Conservation (phyloP, 2,888 invertebrate species). For the Ormyrus thymus region DNA sequence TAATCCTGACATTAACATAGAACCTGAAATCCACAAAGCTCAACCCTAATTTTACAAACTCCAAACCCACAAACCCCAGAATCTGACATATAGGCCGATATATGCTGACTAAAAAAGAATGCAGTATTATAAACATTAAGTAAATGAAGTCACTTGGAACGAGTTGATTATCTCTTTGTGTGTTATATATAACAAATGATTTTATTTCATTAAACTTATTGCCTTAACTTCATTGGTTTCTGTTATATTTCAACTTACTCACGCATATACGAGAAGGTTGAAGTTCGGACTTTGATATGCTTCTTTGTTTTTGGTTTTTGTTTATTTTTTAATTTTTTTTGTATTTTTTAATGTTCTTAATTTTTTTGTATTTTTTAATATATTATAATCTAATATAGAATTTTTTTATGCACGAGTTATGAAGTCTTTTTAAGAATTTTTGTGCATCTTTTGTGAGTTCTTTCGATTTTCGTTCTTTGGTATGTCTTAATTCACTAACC, state of each 20-base stretch:
- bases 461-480: neutral
- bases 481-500: neutral
- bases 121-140: too few relatives aligned
- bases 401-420: neutral
- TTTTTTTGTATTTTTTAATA: neutral
- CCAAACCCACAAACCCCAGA: slow-evolving; percentile 4
- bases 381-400: neutral
- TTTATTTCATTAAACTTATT: too few relatives aligned
- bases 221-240: too few relatives aligned
- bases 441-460: neutral
- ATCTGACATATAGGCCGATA: neutral
- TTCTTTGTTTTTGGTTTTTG: neutral
- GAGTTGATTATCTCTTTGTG: too few relatives aligned
- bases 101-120: neutral
- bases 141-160: too few relatives aligned
- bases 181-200: too few relatives aligned
- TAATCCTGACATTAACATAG: too few relatives aligned
- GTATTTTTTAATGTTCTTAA: neutral
- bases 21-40: neutral
- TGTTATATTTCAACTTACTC: neutral
- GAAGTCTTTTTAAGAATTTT: neutral
- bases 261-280: neutral
- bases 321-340: neutral
- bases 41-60: neutral
- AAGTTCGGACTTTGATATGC: neutral